These are phyloP conservation scores for Chiropotes sagulatus DNA, from an alignment of 2,797 vertebrate species.

Conservation along the genomic window DNA sequence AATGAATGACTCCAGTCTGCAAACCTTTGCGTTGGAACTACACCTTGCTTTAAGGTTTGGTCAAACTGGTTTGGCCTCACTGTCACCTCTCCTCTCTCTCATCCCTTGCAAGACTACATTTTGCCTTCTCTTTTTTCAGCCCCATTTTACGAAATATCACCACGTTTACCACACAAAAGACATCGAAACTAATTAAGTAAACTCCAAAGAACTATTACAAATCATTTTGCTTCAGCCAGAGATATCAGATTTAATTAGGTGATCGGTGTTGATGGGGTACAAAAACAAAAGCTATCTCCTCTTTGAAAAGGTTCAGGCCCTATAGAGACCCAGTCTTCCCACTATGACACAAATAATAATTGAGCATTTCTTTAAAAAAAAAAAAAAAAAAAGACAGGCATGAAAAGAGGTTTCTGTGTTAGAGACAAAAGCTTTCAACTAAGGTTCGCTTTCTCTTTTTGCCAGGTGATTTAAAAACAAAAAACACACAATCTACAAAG, in stretches of 20 bases:
- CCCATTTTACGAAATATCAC: slow-evolving; percentile 83
- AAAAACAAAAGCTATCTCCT: slow-evolving; percentile 96
- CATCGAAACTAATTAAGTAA: slow-evolving; percentile 98
- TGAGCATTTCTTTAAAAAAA: slow-evolving; percentile 87
- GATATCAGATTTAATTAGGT: slow-evolving; percentile 99
- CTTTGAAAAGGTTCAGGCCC: slow-evolving; percentile 94
- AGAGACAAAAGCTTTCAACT: slow-evolving; percentile 92
- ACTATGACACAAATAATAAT: slow-evolving; percentile 92
- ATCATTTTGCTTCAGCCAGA: slow-evolving; percentile 90
- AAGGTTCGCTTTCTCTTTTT: slow-evolving; percentile 89
- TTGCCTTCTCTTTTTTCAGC: slow-evolving; percentile 82
- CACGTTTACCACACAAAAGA: slow-evolving; percentile 91
- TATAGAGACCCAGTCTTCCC: slow-evolving; percentile 89
- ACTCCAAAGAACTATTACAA: slow-evolving; percentile 96
- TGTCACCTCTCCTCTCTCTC: not conserved
- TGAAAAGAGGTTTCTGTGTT: slow-evolving; percentile 85
- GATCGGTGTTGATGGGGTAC: slow-evolving; percentile 94
- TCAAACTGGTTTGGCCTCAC: slow-evolving; percentile 77
- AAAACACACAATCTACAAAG: slow-evolving; percentile 76
- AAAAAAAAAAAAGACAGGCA: slow-evolving; percentile 79
- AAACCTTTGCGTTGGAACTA: slow-evolving; percentile 79
- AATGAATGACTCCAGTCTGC: slow-evolving; percentile 88
- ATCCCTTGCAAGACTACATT: slow-evolving; percentile 67
- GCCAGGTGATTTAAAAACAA: slow-evolving; percentile 92
- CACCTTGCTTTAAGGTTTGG: slow-evolving; percentile 90